A percentile compares a stretch with the other conserved stretches of the same genome.
Conservation (phyloP, 2,888 invertebrate genomes). For the Panorpa germanica region DNA sequence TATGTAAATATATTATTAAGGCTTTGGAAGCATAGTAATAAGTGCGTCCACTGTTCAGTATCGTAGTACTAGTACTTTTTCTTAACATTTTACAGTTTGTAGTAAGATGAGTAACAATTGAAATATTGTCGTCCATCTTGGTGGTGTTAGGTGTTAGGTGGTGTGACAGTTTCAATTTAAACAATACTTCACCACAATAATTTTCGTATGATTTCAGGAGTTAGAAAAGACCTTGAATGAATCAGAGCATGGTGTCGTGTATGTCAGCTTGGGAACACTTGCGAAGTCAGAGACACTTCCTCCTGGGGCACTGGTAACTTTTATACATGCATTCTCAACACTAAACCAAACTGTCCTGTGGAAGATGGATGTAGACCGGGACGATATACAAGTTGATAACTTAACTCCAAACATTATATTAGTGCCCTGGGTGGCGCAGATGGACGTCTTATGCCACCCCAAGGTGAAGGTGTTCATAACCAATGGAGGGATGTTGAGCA, state of each 20-base stretch:
- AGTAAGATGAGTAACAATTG: no score
- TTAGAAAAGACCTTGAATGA: conserved; percentile 26
- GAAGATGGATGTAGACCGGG: conserved; percentile 32
- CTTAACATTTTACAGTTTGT: no score
- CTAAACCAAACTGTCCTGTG: conserved; percentile 32
- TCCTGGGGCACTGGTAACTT: conserved; percentile 23
- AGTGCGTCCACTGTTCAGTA: no score
- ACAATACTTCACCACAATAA: no score
- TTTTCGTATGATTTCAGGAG: conserved; percentile 22
- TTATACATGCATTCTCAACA: conserved; percentile 29
- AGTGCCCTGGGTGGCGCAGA: conserved; percentile 33
- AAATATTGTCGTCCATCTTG: no score
- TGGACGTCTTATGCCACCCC: conserved; percentile 32
- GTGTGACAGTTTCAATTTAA: no score
- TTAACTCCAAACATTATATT: conserved; percentile 30
- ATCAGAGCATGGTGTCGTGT: conserved; percentile 30
- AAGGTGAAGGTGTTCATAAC: conserved; percentile 36
- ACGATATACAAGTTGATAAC: conserved; percentile 26
- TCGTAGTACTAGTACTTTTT: no score
- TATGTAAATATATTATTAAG: no score
- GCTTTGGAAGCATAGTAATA: no score
- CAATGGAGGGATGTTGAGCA: conserved; percentile 39
- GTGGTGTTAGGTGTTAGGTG: no score
- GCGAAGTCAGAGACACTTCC: conserved; percentile 33
- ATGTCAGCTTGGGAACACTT: conserved; percentile 39